Conservation (phyloP, 2,888 invertebrate genomes). For the Brachyopa scutellaris region DNA sequence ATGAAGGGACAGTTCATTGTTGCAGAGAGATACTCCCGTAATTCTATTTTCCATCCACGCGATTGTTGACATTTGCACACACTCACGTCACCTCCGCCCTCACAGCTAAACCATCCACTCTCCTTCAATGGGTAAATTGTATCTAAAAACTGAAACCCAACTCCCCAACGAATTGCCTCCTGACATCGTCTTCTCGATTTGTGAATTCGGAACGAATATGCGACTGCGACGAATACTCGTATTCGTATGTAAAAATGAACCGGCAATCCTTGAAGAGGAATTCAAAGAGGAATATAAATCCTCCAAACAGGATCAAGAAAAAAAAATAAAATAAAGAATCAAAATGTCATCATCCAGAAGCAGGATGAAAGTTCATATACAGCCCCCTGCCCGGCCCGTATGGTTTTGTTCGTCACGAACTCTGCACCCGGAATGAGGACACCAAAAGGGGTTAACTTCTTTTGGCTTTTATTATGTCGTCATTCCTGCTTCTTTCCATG, state of each 20-base stretch:
- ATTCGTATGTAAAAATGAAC: conserved; percentile 42
- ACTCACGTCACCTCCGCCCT: neutral
- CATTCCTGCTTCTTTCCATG: conserved; percentile 34
- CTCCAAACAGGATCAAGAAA: conserved; percentile 40
- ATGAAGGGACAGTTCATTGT: neutral
- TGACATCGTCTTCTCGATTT: conserved; percentile 29
- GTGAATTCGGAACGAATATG: conserved; percentile 36
- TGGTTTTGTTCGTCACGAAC: conserved; percentile 24
- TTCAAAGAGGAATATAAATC: conserved; percentile 33
- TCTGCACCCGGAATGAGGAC: conserved; percentile 1
- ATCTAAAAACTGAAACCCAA: conserved; percentile 4
- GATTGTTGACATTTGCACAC: conserved; percentile 30
- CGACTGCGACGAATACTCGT: conserved; percentile 32
- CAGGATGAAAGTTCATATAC: conserved; percentile 44
- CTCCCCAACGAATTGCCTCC: conserved; percentile 14
- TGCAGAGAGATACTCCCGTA: neutral
- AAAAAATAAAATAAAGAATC: conserved; percentile 46
- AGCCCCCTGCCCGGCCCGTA: conserved; percentile 22
- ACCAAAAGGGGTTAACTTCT: conserved; percentile 53
- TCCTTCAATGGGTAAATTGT: conserved; percentile 9
- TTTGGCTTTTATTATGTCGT: conserved; percentile 41
- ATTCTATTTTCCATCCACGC: neutral
- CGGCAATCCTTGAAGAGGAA: neutral
- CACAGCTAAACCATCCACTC: neutral
- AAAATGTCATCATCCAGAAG: conserved; percentile 67